Conservation (phyloP, 1,140 invertebrate genomes). For the Nasonia longicornis region DNA sequence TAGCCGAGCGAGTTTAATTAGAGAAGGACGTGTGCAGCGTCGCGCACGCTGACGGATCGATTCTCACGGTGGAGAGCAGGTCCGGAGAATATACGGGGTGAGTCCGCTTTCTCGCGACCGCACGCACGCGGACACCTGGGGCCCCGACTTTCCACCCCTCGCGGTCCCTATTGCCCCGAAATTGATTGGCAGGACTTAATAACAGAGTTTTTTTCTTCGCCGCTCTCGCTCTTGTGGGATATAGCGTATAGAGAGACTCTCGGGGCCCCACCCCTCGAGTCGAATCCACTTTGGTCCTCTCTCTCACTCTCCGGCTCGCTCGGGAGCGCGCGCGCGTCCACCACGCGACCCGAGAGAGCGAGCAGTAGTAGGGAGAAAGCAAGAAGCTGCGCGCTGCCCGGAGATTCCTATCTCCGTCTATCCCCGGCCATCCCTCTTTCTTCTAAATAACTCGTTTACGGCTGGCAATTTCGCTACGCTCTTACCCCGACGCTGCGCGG, state of each 20-base stretch:
- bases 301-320: neutral
- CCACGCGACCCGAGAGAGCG: constrained; percentile 9
- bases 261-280: neutral
- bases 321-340: constrained; percentile 5
- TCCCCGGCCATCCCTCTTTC: constrained; percentile 16
- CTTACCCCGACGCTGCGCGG: neutral
- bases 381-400: constrained; percentile 2
- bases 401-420: constrained; percentile 32
- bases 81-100: neutral
- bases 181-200: constrained; percentile 44
- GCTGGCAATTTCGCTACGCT: constrained; percentile 45
- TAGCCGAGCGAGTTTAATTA: constrained; percentile 48
- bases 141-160: constrained; percentile 29
- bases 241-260: neutral
- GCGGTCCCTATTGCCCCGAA: neutral
- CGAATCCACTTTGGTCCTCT: neutral
- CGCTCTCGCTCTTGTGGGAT: neutral
- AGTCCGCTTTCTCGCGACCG: neutral
- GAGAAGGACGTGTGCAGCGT: constrained; percentile 34
- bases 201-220: constrained; percentile 11
- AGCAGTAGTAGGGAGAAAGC: neutral
- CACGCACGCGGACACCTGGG: constrained; percentile 30
- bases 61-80: constrained; percentile 28
- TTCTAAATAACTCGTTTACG: constrained; percentile 46
- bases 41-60: neutral